phyloP scores from a whole-genome alignment of 2,797 vertebrate species.

The Cyclura pinguis region DNA sequence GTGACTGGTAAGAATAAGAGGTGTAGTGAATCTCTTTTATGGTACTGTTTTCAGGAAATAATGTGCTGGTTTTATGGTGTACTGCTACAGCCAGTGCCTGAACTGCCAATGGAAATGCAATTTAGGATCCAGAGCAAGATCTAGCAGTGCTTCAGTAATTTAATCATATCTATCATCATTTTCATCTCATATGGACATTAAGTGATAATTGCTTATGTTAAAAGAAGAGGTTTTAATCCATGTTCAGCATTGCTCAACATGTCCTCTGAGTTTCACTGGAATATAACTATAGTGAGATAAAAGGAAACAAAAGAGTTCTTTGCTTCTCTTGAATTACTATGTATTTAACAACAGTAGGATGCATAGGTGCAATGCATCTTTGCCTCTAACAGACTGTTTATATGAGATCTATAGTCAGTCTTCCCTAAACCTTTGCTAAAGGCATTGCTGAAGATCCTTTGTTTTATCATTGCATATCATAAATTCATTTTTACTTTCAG shows the following conservation, averaged over 20 bases:
- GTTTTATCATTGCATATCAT: conserved; percentile 12
- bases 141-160: conserved; percentile 65
- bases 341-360: conserved; percentile 14
- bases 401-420: neutral
- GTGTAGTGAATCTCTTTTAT: conserved; percentile 75
- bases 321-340: conserved; percentile 14
- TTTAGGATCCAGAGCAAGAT: conserved; percentile 67
- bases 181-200: conserved; percentile 53
- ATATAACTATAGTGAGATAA: neutral
- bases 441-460: neutral
- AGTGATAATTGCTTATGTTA: conserved; percentile 58
- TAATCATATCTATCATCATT: conserved; percentile 68
- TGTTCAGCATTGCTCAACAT: neutral
- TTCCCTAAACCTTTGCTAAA: conserved; percentile 14
- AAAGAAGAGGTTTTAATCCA: conserved; percentile 42
- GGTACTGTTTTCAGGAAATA: conserved; percentile 66
- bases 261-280: conserved; percentile 31
- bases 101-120: conserved; percentile 66
- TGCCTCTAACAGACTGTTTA: conserved; percentile 15
- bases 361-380: conserved; percentile 22
- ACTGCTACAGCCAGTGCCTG: conserved; percentile 61
- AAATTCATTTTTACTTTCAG: conserved; percentile 17
- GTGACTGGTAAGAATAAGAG: conserved; percentile 66
- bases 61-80: conserved; percentile 67
- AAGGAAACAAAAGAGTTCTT: conserved; percentile 30